A percentile compares a stretch with the other conserved stretches of the same genome.
phyloP scores from a whole-genome alignment of 2,888 invertebrate species.

The Trachelus iudaicus region DNA sequence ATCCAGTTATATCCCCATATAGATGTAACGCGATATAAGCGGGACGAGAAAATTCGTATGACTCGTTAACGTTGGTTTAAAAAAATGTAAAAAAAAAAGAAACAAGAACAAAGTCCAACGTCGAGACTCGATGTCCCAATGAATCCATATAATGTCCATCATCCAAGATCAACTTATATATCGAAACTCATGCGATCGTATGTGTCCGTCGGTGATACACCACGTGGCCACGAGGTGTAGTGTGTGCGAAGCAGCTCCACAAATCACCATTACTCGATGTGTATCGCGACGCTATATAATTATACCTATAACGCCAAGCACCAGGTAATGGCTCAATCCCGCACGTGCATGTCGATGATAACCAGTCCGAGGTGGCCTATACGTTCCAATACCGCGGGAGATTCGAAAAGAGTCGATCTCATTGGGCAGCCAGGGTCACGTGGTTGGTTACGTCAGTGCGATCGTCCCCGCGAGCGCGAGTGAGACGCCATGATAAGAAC shows the following conservation, averaged over 20 bases:
- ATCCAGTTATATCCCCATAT: neutral
- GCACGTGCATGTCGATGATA: conserved; percentile 62
- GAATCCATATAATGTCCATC: neutral
- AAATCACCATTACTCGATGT: conserved; percentile 66
- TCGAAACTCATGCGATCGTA: neutral
- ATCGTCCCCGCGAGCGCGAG: conserved; percentile 35
- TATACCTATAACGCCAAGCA: conserved; percentile 63
- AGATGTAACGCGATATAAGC: neutral
- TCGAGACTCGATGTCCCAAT: neutral
- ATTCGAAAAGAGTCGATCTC: conserved; percentile 38
- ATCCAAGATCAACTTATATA: neutral
- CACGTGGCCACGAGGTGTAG: conserved; percentile 29
- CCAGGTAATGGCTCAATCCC: conserved; percentile 65
- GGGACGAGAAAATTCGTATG: neutral
- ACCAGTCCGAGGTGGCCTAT: conserved; percentile 28
- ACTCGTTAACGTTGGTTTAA: neutral
- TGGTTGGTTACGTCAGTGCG: conserved; percentile 47
- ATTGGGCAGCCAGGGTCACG: conserved; percentile 44
- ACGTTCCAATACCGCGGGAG: conserved; percentile 39
- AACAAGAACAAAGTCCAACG: neutral
- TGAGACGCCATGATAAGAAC: conserved; percentile 1
- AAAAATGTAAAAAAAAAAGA: neutral
- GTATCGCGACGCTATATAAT: conserved; percentile 64
- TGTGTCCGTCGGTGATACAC: conserved; percentile 7
- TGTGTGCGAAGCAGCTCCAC: conserved; percentile 52